These are phyloP conservation scores for Gnatocerus cornutus DNA, from an alignment of 2,888 invertebrate species.

Conservation along the genomic window DNA sequence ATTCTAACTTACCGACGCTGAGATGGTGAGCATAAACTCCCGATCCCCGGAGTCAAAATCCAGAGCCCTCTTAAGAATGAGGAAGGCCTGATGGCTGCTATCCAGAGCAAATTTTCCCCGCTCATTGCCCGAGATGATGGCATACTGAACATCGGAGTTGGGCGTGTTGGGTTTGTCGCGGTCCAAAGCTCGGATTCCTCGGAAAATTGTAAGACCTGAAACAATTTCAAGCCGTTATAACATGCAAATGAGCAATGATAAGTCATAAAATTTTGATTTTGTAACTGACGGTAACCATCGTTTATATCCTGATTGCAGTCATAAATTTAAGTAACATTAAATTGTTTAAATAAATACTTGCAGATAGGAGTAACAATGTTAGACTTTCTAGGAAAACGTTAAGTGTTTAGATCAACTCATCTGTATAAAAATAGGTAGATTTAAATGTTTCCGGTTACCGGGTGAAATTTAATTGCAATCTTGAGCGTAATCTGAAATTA, in stretches of 20 bases:
- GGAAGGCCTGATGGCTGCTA: slow-evolving; percentile 83
- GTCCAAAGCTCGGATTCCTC: slow-evolving; percentile 86
- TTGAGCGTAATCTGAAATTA: no score
- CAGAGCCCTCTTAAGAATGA: slow-evolving; percentile 82
- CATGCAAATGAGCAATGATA: no score
- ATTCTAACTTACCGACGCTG: slow-evolving; percentile 80
- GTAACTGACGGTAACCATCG: no score
- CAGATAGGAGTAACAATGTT: no score
- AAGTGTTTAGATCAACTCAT: no score
- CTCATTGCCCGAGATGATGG: slow-evolving; percentile 81
- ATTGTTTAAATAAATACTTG: no score
- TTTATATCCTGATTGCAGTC: no score
- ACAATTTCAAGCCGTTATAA: slow-evolving; percentile 46
- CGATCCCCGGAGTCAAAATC: slow-evolving; percentile 89
- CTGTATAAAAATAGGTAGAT: background rate
- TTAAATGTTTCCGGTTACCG: background rate
- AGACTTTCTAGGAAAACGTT: no score
- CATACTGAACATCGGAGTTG: slow-evolving; percentile 89
- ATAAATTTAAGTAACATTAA: no score
- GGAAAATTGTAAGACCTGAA: slow-evolving; percentile 86
- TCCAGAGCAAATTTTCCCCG: slow-evolving; percentile 86
- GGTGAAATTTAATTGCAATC: background rate
- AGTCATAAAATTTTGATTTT: no score
- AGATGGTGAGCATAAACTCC: slow-evolving; percentile 81
- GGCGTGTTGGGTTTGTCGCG: slow-evolving; percentile 91